These are phyloP conservation scores for Anastrepha obliqua DNA, from an alignment of 1,140 invertebrate genomes.

Conservation along the genomic window DNA sequence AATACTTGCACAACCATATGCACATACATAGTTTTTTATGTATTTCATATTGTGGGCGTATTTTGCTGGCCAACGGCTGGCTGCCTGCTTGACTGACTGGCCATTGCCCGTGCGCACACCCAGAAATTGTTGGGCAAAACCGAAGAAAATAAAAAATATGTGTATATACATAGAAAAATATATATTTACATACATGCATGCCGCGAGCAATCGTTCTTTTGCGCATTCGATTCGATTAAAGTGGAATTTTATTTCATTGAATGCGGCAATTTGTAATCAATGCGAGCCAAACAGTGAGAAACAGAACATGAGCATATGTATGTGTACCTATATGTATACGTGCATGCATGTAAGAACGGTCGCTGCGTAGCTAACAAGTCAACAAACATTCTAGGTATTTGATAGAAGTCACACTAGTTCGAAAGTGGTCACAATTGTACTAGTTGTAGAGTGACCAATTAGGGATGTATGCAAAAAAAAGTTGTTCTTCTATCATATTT, in stretches of 20 bases:
- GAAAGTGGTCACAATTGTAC: too few relatives aligned
- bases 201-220: background rate
- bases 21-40: too few relatives aligned
- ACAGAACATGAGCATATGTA: background rate
- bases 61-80: background rate
- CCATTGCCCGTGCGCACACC: slow-evolving; percentile 38
- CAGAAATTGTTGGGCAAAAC: slow-evolving; percentile 20
- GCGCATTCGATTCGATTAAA: slow-evolving; percentile 45
- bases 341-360: background rate
- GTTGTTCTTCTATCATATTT: too few relatives aligned
- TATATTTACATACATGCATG: background rate
- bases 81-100: background rate
- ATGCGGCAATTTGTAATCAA: slow-evolving; percentile 53
- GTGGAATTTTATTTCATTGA: slow-evolving; percentile 50
- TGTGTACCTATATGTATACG: background rate
- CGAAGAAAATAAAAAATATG: background rate
- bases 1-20: too few relatives aligned
- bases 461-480: too few relatives aligned
- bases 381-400: too few relatives aligned
- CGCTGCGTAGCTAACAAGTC: background rate
- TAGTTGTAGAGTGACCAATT: too few relatives aligned
- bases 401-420: too few relatives aligned
- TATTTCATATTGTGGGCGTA: background rate
- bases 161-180: background rate
- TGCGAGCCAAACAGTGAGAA: slow-evolving; percentile 14